phyloP scores from a whole-genome alignment of 64 coral and sea anemone genomes.

The Porites australiensis region DNA sequence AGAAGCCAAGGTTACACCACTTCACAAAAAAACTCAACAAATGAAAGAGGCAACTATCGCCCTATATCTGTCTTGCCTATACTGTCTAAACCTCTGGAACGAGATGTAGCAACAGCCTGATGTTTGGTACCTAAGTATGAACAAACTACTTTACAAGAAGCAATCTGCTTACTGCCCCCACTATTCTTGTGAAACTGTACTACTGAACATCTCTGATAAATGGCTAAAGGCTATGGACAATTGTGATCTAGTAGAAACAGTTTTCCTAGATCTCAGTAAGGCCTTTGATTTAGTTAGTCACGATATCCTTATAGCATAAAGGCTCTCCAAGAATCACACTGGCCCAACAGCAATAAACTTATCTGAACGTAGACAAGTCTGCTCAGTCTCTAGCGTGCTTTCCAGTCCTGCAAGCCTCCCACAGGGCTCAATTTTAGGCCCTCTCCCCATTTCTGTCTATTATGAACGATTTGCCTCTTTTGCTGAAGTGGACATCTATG shows the following conservation, averaged over 20 bases:
- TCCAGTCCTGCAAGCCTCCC: not conserved
- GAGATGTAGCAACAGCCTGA: constrained; percentile 6
- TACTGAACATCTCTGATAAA: constrained; percentile 13
- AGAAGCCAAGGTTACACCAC: constrained; percentile 47
- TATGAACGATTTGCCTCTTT: not conserved
- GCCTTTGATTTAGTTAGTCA: constrained; percentile 17
- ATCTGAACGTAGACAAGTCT: not conserved
- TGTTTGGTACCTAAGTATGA: not conserved
- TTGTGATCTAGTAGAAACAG: not conserved
- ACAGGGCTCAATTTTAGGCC: constrained; percentile 53
- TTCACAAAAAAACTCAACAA: constrained; percentile 39
- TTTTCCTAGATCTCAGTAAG: constrained; percentile 40
- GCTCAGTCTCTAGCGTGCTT: not conserved
- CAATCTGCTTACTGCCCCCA: constrained; percentile 35
- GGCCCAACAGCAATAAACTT: not conserved
- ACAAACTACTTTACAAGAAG: constrained; percentile 17
- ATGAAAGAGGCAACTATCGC: constrained; percentile 32
- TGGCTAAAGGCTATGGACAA: constrained; percentile 31
- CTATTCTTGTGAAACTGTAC: constrained; percentile 3
- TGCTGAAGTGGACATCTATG: constrained; percentile 56
- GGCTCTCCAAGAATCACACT: constrained; percentile 4
- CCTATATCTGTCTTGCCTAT: constrained; percentile 41
- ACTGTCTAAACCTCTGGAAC: constrained; percentile 51
- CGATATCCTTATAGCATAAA: not conserved
- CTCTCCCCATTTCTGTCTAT: constrained; percentile 58